Evolutionary conservation across 2,797 vertebrate genomes (phyloP).

Genomic region (Anguilla pacifica): DNA sequence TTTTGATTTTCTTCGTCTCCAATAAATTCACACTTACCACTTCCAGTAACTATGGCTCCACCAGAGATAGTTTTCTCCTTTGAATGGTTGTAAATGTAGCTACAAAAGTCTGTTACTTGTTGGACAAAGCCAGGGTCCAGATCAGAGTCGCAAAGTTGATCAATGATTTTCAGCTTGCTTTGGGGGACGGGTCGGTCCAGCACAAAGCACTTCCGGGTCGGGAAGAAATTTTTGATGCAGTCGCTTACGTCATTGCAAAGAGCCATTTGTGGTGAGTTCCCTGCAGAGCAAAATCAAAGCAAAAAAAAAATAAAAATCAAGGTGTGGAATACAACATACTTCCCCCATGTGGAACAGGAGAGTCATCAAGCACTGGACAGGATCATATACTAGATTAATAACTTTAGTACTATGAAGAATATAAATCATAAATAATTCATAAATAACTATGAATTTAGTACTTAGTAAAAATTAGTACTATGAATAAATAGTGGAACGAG

Average conservation of each 20-base stretch:
- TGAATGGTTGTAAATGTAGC: constrained; percentile 46
- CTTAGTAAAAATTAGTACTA: too few relatives aligned
- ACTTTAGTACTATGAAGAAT: too few relatives aligned
- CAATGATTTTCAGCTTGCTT: constrained; percentile 40
- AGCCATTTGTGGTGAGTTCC: background rate
- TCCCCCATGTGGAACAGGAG: too few relatives aligned
- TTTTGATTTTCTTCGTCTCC: background rate
- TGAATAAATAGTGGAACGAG: too few relatives aligned
- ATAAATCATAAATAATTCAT: too few relatives aligned
- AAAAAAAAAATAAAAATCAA: background rate
- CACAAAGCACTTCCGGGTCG: constrained; percentile 61
- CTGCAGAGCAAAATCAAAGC: background rate
- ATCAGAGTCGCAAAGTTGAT: constrained; percentile 37
- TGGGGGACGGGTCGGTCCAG: constrained; percentile 49
- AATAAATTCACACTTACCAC: constrained; percentile 49
- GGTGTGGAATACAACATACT: too few relatives aligned
- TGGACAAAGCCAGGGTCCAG: constrained; percentile 51
- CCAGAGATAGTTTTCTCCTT: constrained; percentile 52
- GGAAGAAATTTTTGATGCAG: constrained; percentile 50
- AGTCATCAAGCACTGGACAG: too few relatives aligned
- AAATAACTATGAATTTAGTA: too few relatives aligned
- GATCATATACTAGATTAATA: too few relatives aligned
- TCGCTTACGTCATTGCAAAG: background rate
- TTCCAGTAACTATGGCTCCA: constrained; percentile 46
- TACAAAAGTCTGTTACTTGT: constrained; percentile 52